Evolutionary conservation across 2,113 vertebrate genomes (phyloP), one percentile per base, ranked within the genome.

Genomic region (Stomatorhinus ivindoensis): DNA sequence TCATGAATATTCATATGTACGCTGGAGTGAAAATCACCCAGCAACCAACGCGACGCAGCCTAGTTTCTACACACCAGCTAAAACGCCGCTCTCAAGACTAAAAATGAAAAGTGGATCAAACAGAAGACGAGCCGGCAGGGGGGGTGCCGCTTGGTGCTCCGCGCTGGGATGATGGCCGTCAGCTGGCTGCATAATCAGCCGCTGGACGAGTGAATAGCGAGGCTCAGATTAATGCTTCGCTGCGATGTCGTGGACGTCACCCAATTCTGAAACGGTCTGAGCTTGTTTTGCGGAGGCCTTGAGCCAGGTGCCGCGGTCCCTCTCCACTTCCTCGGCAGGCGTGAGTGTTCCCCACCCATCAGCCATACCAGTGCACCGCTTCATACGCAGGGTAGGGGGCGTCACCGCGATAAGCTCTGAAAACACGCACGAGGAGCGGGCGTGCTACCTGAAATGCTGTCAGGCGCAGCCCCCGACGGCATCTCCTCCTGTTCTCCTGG

Each of bases 1-100:
- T 84, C 82, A 84, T 84, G 82, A 44, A 84, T 84, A 84, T 84
- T 84, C 82, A 84, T 84, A 84, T 0, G 3, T 47, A 47, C 82
- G 1, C 82, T 47, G 21, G 44, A 84, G 19, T 21, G 42, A 47
- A 39, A 83, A 44, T 83, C 80, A 47, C 80, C 44, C 39, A 21
- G 80, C 82, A 84, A 84, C 44, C 21, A 11, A 11, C 1, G 39
- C 44, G 19, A 21, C 3, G 1, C 82, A 84, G 39, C 82, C 82
- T 84, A 84, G 82, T 84, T 84, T 84, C 39, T 42, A 9, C 42
- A 21, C 24, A 11, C 19, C 44, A 11, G 44, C 82, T 24, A 39
- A 39, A 84, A 84, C 44, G 19, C 82, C 15, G 19, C 19, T 84
- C 44, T 84, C 19, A 3, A 47, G 82, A 84, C 82, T 46, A 84